Evolutionary conservation across 1,140 invertebrate genomes (phyloP), one percentile per base, ranked within the genome.

Genomic region (Drosophila pseudoobscura): DNA sequence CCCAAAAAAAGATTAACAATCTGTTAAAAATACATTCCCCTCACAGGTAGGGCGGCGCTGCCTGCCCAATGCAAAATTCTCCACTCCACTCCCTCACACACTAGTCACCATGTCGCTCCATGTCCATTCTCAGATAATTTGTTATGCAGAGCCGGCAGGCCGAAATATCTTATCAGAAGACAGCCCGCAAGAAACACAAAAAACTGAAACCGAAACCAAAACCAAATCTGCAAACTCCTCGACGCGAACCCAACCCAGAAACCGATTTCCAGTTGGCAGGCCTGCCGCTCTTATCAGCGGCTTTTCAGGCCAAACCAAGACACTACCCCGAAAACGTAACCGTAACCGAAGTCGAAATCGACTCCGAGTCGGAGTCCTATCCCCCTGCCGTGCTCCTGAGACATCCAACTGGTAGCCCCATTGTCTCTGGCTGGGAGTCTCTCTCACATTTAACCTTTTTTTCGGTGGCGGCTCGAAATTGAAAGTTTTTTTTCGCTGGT

Each of bases 371-470:
- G 24, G 24, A 39, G 41, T 20, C 58, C 31, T 26, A 24, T 26
- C 11, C n/a, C 22, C 1, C 45, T 39, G 6, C 46, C n/a, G 0
- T 31, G 5, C 22, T 17, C 8, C 24, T 24, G 31, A 43, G 44
- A 41, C 41, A 45, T 22, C 44, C 50, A 35, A 20, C 22, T 55
- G 50, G 52, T 45, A 45, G 26, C 52, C 9, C 45, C 66, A 52
- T 52, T 54, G 45, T 51, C 49, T 62, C 57, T 53, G 26, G 43
- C 17, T n/a, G 44, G 44, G 56, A 63, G 54, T 71, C 50, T 71
- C 71, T 63, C 52, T 85, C 80, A 84, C 80, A 77, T 87, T 84
- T 84, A 84, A 84, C 80, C 80, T 84, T 84, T 84, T 76, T 63
- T 71, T 73, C 35, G 57, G 56, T 74, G 52, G 35, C 76, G 82